Evolutionary conservation across 1,140 invertebrate species (phyloP).

Genomic region (Fopius arisanus): DNA sequence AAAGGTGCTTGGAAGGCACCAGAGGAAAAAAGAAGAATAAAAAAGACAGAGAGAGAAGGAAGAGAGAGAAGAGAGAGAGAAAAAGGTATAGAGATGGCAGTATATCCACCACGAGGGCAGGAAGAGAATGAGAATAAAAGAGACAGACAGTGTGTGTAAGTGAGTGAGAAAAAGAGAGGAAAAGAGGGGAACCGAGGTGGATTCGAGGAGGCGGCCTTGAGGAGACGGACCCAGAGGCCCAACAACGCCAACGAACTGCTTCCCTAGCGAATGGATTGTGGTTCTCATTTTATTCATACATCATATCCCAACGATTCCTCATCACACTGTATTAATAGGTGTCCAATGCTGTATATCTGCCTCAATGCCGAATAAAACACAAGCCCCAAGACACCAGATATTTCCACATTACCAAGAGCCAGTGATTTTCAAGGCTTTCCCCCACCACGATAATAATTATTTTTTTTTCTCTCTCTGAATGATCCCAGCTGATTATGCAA

Average conservation of each 20-base stretch:
- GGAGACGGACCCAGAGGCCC: constrained; percentile 53
- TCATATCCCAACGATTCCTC: neutral
- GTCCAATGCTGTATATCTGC: too few relatives aligned
- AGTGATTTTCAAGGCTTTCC: too few relatives aligned
- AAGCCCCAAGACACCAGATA: too few relatives aligned
- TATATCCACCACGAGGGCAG: neutral
- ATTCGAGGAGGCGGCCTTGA: constrained; percentile 62
- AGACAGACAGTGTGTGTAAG: too few relatives aligned
- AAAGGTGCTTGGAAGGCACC: constrained; percentile 8
- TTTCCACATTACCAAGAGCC: too few relatives aligned
- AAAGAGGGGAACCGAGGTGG: constrained; percentile 40
- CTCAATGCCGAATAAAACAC: too few relatives aligned
- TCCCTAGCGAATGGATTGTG: constrained; percentile 53
- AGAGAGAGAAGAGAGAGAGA: neutral
- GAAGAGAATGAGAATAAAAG: constrained; percentile 25
- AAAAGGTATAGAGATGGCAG: neutral
- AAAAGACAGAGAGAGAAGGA: constrained; percentile 17
- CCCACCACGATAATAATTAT: too few relatives aligned
- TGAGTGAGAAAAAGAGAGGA: too few relatives aligned
- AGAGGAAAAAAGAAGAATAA: neutral
- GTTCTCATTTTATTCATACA: constrained; percentile 12
- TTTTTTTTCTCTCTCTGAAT: too few relatives aligned
- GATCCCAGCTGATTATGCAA: too few relatives aligned
- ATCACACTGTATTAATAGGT: neutral
- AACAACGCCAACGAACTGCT: constrained; percentile 58